A percentile compares a stretch with the other conserved stretches of the same genome.
Conservation (phyloP, 1,140 invertebrate species). For the Myzus persicae region DNA sequence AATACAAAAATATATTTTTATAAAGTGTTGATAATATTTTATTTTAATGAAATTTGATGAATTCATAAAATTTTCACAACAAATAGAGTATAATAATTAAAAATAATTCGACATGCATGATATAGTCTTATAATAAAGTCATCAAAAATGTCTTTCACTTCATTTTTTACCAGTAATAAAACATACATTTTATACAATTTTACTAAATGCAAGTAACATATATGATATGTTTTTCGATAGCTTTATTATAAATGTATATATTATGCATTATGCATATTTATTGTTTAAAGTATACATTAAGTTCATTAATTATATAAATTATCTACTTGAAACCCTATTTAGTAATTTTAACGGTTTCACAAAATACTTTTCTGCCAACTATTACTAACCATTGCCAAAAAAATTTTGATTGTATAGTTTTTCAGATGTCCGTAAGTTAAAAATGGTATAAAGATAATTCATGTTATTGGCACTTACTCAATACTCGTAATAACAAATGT, state of each 20-base stretch:
- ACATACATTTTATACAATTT: neutral
- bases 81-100: neutral
- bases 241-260: neutral
- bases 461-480: slow-evolving; percentile 18
- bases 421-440: neutral
- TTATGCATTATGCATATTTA: neutral
- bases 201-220: neutral
- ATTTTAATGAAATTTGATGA: neutral
- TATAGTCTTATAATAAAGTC: neutral
- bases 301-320: neutral
- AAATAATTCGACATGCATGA: neutral
- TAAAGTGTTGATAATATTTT: neutral
- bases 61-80: neutral
- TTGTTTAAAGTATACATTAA: neutral
- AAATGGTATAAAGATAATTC: neutral
- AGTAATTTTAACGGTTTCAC: neutral
- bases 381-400: slow-evolving; percentile 3
- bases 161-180: neutral
- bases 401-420: slow-evolving; percentile 19
- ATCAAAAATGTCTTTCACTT: neutral
- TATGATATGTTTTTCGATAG: neutral
- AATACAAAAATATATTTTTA: too few relatives aligned
- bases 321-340: slow-evolving; percentile 23
- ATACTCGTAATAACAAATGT: slow-evolving; percentile 27
- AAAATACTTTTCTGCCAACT: slow-evolving; percentile 29